Evolutionary conservation across 2,888 invertebrate species (phyloP).

Genomic region (Acronicta leporina): DNA sequence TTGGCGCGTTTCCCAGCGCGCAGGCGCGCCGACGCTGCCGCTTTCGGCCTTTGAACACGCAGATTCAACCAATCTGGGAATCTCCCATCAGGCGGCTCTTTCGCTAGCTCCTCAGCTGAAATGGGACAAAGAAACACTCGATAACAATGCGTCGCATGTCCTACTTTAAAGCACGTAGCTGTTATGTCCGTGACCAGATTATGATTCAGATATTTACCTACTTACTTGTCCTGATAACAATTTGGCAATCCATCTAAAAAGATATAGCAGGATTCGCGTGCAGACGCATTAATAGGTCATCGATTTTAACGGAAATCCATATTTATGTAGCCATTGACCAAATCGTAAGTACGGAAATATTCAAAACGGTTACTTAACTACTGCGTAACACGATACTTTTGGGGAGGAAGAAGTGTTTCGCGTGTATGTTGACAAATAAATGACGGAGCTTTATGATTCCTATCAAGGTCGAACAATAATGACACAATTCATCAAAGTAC

Average conservation of each 20-base stretch:
- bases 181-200: no score
- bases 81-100: constrained; percentile 82
- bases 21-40: constrained; percentile 71
- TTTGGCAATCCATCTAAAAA: constrained; percentile 14
- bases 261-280: constrained; percentile 59
- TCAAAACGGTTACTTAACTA: constrained; percentile 66
- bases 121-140: constrained; percentile 35
- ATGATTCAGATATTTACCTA: neutral
- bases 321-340: constrained; percentile 52
- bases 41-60: constrained; percentile 81
- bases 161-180: no score
- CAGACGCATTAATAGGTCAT: constrained; percentile 64
- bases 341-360: constrained; percentile 56
- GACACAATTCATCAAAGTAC: constrained; percentile 54
- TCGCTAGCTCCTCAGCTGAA: constrained; percentile 84
- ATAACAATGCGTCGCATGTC: neutral
- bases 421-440: constrained; percentile 77
- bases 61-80: constrained; percentile 84
- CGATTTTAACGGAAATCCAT: constrained; percentile 62
- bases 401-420: constrained; percentile 71
- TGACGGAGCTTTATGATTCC: constrained; percentile 63
- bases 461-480: constrained; percentile 64
- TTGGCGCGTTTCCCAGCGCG: constrained; percentile 78
- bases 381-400: constrained; percentile 75
- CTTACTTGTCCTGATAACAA: constrained; percentile 22